Conservation (phyloP, 1,140 invertebrate species). For the Muscidifurax raptorellus region DNA sequence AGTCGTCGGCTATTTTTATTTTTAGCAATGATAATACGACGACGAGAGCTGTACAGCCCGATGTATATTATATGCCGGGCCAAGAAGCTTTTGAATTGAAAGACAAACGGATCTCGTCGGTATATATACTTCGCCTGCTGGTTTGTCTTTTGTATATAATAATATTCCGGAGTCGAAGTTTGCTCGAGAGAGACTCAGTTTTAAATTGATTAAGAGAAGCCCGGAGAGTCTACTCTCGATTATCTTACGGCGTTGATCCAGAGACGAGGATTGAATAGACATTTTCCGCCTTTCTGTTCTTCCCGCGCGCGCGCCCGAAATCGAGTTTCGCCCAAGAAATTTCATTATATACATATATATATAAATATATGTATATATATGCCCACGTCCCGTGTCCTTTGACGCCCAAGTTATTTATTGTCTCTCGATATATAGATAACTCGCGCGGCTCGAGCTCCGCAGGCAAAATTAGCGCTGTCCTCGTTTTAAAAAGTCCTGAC, state of each 20-base stretch:
- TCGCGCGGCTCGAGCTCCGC: too few relatives aligned
- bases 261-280: not conserved
- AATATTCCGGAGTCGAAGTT: not conserved
- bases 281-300: not conserved
- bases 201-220: constrained; percentile 1
- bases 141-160: not conserved
- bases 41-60: too few relatives aligned
- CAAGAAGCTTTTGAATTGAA: not conserved
- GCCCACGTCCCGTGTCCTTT: too few relatives aligned
- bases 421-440: not conserved
- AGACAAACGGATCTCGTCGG: not conserved
- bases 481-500: not conserved
- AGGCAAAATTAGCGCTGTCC: not conserved
- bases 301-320: not conserved
- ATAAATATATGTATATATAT: too few relatives aligned
- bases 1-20: too few relatives aligned
- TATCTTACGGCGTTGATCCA: constrained; percentile 9
- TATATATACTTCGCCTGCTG: too few relatives aligned
- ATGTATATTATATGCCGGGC: too few relatives aligned
- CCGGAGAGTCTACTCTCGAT: not conserved
- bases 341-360: not conserved
- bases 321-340: not conserved
- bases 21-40: too few relatives aligned
- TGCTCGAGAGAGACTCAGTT: not conserved
- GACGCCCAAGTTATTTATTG: not conserved